Percentiles rank a stretch among this genome's conserved stretches.
Conservation (phyloP, 2,888 invertebrate species). For the Phaonia tiefii region DNA sequence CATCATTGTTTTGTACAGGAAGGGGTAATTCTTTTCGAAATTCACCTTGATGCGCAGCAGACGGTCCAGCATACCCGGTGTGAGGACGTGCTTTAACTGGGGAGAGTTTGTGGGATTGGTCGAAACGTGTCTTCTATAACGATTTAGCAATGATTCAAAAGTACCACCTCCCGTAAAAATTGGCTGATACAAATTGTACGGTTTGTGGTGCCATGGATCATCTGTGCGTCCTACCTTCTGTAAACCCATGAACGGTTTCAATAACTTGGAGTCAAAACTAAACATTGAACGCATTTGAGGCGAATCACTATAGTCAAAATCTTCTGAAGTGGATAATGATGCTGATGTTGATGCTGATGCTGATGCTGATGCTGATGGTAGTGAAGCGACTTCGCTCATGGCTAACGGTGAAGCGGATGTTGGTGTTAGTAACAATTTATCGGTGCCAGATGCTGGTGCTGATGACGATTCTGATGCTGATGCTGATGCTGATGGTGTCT, state of each 20-base stretch:
- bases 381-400: slow-evolving; percentile 26
- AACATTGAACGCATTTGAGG: slow-evolving; percentile 66
- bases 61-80: slow-evolving; percentile 74
- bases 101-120: slow-evolving; percentile 44
- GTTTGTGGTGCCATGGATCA: slow-evolving; percentile 76
- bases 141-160: slow-evolving; percentile 71
- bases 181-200: slow-evolving; percentile 72
- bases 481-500: slow-evolving; percentile 36
- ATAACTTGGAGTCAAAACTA: slow-evolving; percentile 67
- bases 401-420: slow-evolving; percentile 27
- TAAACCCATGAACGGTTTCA: slow-evolving; percentile 77
- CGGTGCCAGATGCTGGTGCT: slow-evolving; percentile 43
- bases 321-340: slow-evolving; percentile 22
- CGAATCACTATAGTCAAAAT: slow-evolving; percentile 22
- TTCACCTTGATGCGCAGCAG: slow-evolving; percentile 72
- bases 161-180: slow-evolving; percentile 73
- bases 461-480: slow-evolving; percentile 42
- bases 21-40: slow-evolving; percentile 73
- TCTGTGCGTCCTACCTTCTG: slow-evolving; percentile 69
- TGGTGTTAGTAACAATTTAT: slow-evolving; percentile 43
- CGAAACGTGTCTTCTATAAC: slow-evolving; percentile 71
- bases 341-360: slow-evolving; percentile 35
- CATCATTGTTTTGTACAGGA: slow-evolving; percentile 73
- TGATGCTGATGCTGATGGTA: slow-evolving; percentile 43
- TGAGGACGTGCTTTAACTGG: slow-evolving; percentile 66